Percentiles rank a stretch among this genome's conserved stretches.
These are phyloP conservation scores for Drosophila koepferae DNA, from an alignment of 2,888 invertebrate species.

Conservation along the genomic window DNA sequence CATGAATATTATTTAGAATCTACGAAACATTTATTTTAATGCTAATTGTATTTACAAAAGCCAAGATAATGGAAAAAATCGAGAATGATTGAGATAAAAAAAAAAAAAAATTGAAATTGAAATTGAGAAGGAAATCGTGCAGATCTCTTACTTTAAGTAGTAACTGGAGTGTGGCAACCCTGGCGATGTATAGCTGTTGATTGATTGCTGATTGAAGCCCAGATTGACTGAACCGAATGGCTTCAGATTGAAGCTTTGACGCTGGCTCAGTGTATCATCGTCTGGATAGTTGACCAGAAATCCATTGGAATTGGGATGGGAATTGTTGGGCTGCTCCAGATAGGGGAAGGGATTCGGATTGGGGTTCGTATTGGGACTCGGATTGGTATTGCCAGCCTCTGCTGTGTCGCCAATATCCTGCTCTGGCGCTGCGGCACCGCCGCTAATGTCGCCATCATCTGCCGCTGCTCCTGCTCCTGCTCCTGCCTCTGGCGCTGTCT, in stretches of 20 bases:
- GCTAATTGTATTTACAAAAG: constrained; percentile 31
- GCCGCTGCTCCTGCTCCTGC: not conserved
- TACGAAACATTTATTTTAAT: constrained; percentile 31
- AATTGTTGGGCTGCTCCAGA: not conserved
- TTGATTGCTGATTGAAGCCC: constrained; percentile 19
- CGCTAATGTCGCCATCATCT: constrained; percentile 6
- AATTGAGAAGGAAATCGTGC: not conserved
- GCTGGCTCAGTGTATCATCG: constrained; percentile 26
- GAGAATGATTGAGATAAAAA: not conserved
- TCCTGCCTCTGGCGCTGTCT: not conserved
- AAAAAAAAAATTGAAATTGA: constrained; percentile 1
- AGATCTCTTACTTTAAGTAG: constrained; percentile 26
- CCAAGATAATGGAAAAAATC: not conserved
- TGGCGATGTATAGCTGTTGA: constrained; percentile 32
- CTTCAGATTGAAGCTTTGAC: constrained; percentile 18
- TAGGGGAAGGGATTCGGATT: not conserved
- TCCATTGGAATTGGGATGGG: constrained; percentile 2
- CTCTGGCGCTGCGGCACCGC: constrained; percentile 1
- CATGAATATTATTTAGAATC: constrained; percentile 15
- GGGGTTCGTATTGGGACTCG: not conserved
- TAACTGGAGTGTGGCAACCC: constrained; percentile 37
- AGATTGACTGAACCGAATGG: constrained; percentile 6
- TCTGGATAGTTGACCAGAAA: constrained; percentile 50
- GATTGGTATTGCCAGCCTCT: not conserved
- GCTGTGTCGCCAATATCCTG: constrained; percentile 1